Evolutionary conservation across 2,113 vertebrate genomes (phyloP).

Genomic region (Triplophysa rosa): DNA sequence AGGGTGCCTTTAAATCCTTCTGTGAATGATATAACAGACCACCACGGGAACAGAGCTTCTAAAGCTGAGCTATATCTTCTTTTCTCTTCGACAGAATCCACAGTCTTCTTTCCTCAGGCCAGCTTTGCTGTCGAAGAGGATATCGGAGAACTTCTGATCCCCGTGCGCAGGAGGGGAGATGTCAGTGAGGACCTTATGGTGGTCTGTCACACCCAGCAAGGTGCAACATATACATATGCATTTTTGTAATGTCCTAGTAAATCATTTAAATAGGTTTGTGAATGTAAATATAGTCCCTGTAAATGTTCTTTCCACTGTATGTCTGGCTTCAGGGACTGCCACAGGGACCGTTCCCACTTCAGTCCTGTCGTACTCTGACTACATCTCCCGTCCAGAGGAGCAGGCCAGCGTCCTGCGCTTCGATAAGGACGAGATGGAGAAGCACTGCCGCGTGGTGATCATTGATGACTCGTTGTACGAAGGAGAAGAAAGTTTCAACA

Average conservation of each 20-base stretch:
- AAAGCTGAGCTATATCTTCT: constrained; percentile 50
- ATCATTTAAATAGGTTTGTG: not conserved
- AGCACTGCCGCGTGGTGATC: constrained; percentile 81
- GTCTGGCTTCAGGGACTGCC: constrained; percentile 70
- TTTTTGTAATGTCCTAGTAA: not conserved
- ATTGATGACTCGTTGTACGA: constrained; percentile 93
- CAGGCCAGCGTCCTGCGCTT: constrained; percentile 87
- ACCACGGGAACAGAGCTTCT: constrained; percentile 7
- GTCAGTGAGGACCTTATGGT: constrained; percentile 90
- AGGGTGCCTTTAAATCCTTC: constrained; percentile 17
- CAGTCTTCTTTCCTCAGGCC: constrained; percentile 87
- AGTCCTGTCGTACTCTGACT: constrained; percentile 92
- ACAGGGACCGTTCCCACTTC: constrained; percentile 83
- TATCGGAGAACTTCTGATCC: constrained; percentile 86
- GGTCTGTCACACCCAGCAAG: constrained; percentile 89
- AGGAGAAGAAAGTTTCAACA: constrained; percentile 83
- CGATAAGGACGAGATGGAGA: constrained; percentile 81
- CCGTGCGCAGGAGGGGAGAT: constrained; percentile 88
- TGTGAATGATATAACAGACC: constrained; percentile 32
- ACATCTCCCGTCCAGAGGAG: constrained; percentile 89
- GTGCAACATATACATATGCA: constrained; percentile 64
- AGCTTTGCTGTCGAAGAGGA: constrained; percentile 83
- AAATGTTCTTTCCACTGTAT: not conserved
- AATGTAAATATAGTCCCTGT: not conserved
- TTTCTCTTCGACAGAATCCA: constrained; percentile 80